These are phyloP conservation scores for Drosophila orena DNA, from an alignment of 1,140 invertebrate species.

Conservation along the genomic window DNA sequence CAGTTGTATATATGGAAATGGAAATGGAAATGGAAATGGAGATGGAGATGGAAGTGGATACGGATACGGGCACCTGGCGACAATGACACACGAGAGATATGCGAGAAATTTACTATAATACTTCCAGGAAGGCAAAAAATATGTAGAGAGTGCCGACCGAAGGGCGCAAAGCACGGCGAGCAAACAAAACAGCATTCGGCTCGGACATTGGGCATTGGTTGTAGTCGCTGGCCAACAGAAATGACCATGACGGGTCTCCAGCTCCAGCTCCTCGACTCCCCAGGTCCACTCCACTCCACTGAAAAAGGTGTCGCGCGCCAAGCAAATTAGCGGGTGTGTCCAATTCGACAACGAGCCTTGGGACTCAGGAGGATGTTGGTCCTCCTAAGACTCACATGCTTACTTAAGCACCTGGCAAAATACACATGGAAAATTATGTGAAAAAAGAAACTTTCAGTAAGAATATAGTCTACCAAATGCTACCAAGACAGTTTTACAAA, in stretches of 20 bases:
- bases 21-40: constrained; percentile 10
- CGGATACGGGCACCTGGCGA: constrained; percentile 41
- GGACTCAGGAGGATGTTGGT: constrained; percentile 30
- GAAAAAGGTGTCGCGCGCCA: constrained; percentile 74
- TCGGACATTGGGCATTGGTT: constrained; percentile 48
- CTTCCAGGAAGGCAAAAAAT: constrained; percentile 70
- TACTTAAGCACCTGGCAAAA: constrained; percentile 11
- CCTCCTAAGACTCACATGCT: constrained; percentile 3
- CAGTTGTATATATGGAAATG: constrained; percentile 24
- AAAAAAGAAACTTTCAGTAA: too few relatives aligned
- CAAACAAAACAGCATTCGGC: constrained; percentile 63
- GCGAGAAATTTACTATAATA: constrained; percentile 82
- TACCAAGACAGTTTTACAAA: too few relatives aligned
- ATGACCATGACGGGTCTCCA: constrained; percentile 70
- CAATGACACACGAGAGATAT: constrained; percentile 72
- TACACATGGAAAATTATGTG: not conserved
- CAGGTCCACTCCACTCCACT: not conserved
- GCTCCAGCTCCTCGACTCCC: constrained; percentile 11
- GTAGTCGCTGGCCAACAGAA: constrained; percentile 50
- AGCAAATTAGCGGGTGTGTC: constrained; percentile 80
- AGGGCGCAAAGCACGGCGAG: constrained; percentile 37
- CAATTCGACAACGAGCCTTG: constrained; percentile 75
- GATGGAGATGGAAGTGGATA: constrained; percentile 14
- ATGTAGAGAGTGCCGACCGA: constrained; percentile 58
- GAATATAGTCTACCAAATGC: too few relatives aligned